Conservation (phyloP, 2,797 vertebrate genomes). For the Sebastiscus albofasciatus region DNA sequence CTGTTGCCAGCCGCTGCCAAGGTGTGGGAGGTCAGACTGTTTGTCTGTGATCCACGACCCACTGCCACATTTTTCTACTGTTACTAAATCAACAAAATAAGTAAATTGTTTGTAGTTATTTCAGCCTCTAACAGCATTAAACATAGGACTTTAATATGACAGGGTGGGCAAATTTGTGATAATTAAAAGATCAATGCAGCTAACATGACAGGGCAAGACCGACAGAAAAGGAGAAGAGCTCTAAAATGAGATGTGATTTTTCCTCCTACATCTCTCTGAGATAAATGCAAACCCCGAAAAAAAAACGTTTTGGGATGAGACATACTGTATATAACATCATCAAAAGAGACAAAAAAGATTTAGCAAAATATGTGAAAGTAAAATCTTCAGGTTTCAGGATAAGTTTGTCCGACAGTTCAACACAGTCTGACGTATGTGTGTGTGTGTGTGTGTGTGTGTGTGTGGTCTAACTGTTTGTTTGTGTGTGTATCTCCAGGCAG, state of each 20-base stretch:
- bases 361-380: not conserved
- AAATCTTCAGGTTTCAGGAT: not conserved
- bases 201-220: not conserved
- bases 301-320: not conserved
- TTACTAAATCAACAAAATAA: conserved; percentile 27
- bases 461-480: conserved; percentile 75
- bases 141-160: not conserved
- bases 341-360: not conserved
- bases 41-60: conserved; percentile 47
- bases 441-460: conserved; percentile 63
- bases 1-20: conserved; percentile 58
- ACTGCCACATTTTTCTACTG: conserved; percentile 56
- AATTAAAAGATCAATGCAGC: not conserved
- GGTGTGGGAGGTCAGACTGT: conserved; percentile 76
- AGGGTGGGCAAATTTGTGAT: not conserved
- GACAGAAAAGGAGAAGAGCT: not conserved
- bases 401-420: not conserved
- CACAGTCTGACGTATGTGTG: conserved; percentile 22
- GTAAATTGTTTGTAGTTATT: not conserved
- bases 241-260: not conserved
- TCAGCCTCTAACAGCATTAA: not conserved
- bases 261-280: not conserved
- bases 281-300: not conserved
- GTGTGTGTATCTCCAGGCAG: conserved; percentile 55
- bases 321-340: not conserved